Conservation (phyloP, 2,797 vertebrate genomes). For the Poliocrania exsul region DNA sequence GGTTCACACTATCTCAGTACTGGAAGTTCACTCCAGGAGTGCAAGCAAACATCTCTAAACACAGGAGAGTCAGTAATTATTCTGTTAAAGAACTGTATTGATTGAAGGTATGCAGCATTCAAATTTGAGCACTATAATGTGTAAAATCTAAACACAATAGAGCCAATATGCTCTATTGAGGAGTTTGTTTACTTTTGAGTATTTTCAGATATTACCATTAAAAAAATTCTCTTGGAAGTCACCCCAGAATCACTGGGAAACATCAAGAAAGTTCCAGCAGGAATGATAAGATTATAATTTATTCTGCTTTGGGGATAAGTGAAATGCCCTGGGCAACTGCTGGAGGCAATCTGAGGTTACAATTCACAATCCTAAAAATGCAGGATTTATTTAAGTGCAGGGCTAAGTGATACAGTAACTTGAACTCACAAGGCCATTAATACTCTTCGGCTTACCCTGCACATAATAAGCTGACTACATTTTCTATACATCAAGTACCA, state of each 20-base stretch:
- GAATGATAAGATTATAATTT: neutral
- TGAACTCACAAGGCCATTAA: neutral
- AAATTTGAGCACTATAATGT: neutral
- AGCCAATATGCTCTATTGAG: neutral
- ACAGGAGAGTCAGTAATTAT: neutral
- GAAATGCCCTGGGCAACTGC: neutral
- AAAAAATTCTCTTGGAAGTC: neutral
- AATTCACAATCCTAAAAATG: neutral
- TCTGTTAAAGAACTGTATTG: neutral
- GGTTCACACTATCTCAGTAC: neutral
- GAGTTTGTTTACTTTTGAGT: neutral
- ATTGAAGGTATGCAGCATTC: neutral
- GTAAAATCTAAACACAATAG: neutral
- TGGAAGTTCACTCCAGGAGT: neutral
- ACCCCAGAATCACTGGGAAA: neutral
- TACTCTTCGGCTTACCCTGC: neutral
- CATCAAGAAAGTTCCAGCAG: neutral
- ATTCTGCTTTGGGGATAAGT: neutral
- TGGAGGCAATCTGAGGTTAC: neutral
- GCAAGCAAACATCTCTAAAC: neutral
- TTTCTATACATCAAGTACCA: neutral
- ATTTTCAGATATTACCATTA: neutral
- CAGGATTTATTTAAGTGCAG: neutral
- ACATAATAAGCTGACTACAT: neutral
- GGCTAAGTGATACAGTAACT: neutral